Evolutionary conservation across 1,140 invertebrate species (phyloP).

Genomic region (Melipona quadrifasciata): DNA sequence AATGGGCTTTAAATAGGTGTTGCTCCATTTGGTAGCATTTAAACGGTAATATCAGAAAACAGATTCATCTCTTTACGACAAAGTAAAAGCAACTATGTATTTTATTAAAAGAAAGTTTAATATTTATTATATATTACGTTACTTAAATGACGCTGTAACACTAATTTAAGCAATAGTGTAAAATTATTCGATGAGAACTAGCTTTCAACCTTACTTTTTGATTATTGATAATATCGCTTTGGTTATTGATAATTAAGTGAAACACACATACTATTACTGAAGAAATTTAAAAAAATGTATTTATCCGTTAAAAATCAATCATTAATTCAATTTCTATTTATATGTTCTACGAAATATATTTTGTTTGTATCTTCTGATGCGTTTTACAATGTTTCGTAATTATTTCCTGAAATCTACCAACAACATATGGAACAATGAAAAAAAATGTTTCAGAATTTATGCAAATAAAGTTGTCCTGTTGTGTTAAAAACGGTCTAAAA

Average conservation of each 20-base stretch:
- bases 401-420: not conserved
- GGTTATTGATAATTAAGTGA: not conserved
- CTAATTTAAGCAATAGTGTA: no score
- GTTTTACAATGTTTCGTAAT: not conserved
- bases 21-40: not conserved
- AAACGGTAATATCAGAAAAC: not conserved
- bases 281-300: not conserved
- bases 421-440: no score
- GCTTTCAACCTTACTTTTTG: no score
- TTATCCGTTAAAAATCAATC: not conserved
- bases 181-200: no score
- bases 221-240: not conserved
- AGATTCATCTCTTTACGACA: not conserved
- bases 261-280: not conserved
- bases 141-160: no score
- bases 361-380: not conserved
- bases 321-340: not conserved
- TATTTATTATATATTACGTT: no score
- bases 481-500: not conserved
- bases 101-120: not conserved
- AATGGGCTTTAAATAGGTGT: constrained; percentile 15
- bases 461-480: not conserved
- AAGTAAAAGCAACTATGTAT: not conserved
- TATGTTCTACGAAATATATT: not conserved
- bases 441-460: not conserved